Conservation (phyloP, 2,888 invertebrate genomes). For the Onchidella celtica region DNA sequence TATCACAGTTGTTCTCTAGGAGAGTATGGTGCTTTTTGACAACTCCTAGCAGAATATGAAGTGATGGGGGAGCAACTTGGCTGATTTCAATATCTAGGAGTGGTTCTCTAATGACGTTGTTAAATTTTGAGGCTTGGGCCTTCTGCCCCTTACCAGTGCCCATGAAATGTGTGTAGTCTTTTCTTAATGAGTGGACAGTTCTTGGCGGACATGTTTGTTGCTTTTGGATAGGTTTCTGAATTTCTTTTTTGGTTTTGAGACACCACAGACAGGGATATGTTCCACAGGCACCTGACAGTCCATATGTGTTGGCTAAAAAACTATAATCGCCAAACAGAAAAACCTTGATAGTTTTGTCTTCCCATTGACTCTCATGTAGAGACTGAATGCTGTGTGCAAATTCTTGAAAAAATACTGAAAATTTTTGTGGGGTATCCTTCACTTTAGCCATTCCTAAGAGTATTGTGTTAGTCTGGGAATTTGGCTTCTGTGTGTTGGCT, state of each 20-base stretch:
- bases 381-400: not conserved
- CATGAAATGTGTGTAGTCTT: not conserved
- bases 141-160: not conserved
- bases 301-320: conserved; percentile 2
- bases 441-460: not conserved
- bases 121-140: not conserved
- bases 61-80: not conserved
- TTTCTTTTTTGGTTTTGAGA: not conserved
- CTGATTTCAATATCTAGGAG: not conserved
- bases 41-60: not conserved
- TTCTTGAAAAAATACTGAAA: not conserved
- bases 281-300: not conserved
- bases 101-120: not conserved
- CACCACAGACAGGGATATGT: not conserved
- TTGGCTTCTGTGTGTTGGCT: not conserved
- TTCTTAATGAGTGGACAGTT: not conserved
- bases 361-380: not conserved
- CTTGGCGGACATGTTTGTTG: not conserved
- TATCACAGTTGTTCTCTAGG: not conserved
- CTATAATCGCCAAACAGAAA: not conserved
- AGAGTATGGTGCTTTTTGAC: conserved; percentile 16
- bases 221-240: not conserved
- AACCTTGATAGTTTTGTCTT: conserved; percentile 2
- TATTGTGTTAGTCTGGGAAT: not conserved
- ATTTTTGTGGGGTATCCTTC: not conserved